Base-by-base conservation (phyloP, 1,140 invertebrate genomes). In the Drosophila persimilis region DNA sequence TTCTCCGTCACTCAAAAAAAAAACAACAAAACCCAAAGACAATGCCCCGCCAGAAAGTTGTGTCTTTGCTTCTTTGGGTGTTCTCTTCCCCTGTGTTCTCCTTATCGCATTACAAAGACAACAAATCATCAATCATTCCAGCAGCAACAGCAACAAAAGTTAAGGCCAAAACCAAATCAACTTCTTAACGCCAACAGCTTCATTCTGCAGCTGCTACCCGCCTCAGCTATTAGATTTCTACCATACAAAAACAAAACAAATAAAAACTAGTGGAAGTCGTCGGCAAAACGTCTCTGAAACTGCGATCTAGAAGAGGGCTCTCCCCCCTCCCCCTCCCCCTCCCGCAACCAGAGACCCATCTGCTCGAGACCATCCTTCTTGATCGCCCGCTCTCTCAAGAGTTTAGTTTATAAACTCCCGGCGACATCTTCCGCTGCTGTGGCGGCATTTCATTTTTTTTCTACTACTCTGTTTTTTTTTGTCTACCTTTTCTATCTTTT, bases 111-210 rank as follows among this genome's bases (percentile, higher is more conserved):
- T 60, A 66, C 57, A 69, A 61, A 65, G 73, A 63, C 56, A 84
- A 81, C 78, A 73, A 81, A 84, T 84, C 80, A 84, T 84, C 80
- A 84, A 84, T 84, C 80, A 80, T 85, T 72, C 58, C 56, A 62
- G 31, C 61, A 59, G 48, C 55, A 41, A 39, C 64, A 63, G 1
- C 2, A 24, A 24, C 0, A 41, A n/a, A n/a, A n/a, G n/a, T n/a
- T n/a, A n/a, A n/a, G n/a, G n/a, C n/a, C n/a, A 52, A 64, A 85
- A 74, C 69, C 61, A 67, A 84, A 80, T 84, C 80, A 79, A 80
- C 72, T 85, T 85, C 66, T 84, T 85, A 76, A 85, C 77, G 77
- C 72, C 58, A 76, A 84, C 80, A 85, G 72, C 62, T 76, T 84
- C 56, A 77, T 85, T 66, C 64, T 45, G 44, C 51, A 48, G 62